A percentile compares a stretch with the other conserved stretches of the same genome.
Evolutionary conservation across 2,113 vertebrate genomes (phyloP).

Genomic region (Festucalex cinctus): DNA sequence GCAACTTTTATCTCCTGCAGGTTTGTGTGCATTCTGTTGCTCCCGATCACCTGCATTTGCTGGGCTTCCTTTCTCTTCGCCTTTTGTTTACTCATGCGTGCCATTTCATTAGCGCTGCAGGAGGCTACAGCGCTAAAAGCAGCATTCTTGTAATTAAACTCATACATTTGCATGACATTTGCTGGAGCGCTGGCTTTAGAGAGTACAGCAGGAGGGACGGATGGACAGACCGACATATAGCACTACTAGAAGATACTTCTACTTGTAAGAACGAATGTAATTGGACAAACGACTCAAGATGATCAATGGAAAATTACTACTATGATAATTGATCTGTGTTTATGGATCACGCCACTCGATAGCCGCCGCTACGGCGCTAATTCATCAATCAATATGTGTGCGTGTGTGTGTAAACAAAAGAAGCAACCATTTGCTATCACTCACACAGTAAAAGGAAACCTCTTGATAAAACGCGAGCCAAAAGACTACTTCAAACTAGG

Average conservation of each 20-base stretch:
- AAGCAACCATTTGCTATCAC: too few relatives aligned
- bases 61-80: slow-evolving; percentile 32
- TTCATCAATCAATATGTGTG: neutral
- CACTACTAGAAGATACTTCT: too few relatives aligned
- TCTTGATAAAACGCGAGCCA: too few relatives aligned
- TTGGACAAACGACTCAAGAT: neutral
- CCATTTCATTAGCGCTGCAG: slow-evolving; percentile 47
- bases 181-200: too few relatives aligned
- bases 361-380: neutral
- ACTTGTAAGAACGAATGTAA: neutral
- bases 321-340: neutral
- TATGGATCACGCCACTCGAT: neutral
- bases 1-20: slow-evolving; percentile 21
- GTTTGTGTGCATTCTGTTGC: slow-evolving; percentile 28
- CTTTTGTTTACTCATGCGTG: slow-evolving; percentile 34
- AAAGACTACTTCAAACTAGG: too few relatives aligned
- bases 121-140: slow-evolving; percentile 16
- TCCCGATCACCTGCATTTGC: neutral
- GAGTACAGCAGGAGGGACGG: too few relatives aligned
- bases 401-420: neutral
- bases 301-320: neutral
- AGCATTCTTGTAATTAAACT: slow-evolving; percentile 49
- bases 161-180: slow-evolving; percentile 47
- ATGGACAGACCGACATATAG: too few relatives aligned
- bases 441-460: too few relatives aligned